phyloP scores from a whole-genome alignment of 2,113 vertebrate species.

The Galbula dea region DNA sequence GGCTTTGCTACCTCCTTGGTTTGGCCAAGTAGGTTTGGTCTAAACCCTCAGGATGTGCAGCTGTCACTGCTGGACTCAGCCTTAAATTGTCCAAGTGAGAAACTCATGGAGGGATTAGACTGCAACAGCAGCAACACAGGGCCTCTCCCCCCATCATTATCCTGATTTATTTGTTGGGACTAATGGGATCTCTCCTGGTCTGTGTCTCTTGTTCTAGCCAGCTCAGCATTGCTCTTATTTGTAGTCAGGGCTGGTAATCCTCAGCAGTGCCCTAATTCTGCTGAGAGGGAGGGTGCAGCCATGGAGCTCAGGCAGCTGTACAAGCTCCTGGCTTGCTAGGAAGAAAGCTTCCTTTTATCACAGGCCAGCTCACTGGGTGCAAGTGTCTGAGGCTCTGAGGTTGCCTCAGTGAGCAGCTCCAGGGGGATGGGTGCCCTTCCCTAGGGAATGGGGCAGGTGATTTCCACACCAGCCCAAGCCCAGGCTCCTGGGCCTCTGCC shows the following conservation, averaged over 20 bases:
- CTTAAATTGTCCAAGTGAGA: neutral
- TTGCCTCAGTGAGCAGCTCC: neutral
- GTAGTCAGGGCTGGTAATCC: slow-evolving; percentile 7
- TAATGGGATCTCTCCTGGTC: neutral
- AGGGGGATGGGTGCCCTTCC: neutral
- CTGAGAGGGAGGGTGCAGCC: neutral
- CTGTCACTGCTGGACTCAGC: neutral
- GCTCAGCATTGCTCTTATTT: neutral
- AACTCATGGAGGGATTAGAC: fast-evolving
- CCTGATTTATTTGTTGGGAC: neutral
- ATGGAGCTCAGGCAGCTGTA: neutral
- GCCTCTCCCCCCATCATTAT: neutral
- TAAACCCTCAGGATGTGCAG: neutral
- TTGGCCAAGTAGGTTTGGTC: neutral
- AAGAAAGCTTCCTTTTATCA: neutral
- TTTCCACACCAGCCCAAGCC: neutral
- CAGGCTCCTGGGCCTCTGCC: neutral
- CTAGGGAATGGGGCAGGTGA: neutral
- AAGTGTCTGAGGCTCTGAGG: neutral
- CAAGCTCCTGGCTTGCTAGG: neutral
- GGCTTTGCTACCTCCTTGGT: neutral
- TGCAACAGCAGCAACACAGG: fast-evolving
- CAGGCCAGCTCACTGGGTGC: neutral
- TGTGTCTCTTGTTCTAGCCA: neutral
- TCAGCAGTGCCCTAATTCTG: neutral